Evolutionary conservation across 2,113 vertebrate species (phyloP), one percentile per base, ranked within the genome.

Genomic region (Pao palembangensis): DNA sequence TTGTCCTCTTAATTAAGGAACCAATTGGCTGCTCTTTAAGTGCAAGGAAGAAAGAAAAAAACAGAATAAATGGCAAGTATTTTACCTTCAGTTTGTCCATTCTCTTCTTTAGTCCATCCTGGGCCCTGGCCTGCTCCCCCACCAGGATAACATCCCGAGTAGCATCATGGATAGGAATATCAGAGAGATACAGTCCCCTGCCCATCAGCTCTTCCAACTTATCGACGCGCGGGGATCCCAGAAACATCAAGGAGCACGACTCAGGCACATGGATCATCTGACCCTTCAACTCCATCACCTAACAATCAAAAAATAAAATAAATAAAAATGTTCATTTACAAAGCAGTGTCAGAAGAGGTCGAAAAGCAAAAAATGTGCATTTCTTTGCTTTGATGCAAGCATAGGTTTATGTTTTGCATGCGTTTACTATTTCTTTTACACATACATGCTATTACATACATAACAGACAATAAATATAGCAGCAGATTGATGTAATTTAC

Each of bases 271-370:
- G 93, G 78, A 99, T 95, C 97, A 99, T 99, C 89, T 99, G 97
- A 70, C 97, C 97, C 84, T 99, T 99, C 64, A 99, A 78, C 82
- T 99, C 97, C 97, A 99, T 99, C 55, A 98, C 95, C 97, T 99
- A 75, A 16, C 23, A 86, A 73, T 47, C 42, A 69, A 81, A 81
- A 77, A 0, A 63, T 6, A 73, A 61, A 46, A 76, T n/a, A 69
- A 17, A 68, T 59, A 42, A 19, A 44, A 14, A 5, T n/a, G n/a
- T 43, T 43, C n/a, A 20, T 23, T 23, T 2, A 23, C 21, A 6
- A 6, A 31, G 28, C 28, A 7, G 1, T 5, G 5, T 5, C 28
- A 31, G 21, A 31, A 7, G 28, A 31, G 28, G 28, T 5, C 8
- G 3, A 6, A 31, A 31, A 8, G 8, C 28, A 31, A 31, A 6